Percentiles rank a stretch among this genome's conserved stretches.
Conservation (phyloP, 2,113 vertebrate species). For the Epinephelus moara region DNA sequence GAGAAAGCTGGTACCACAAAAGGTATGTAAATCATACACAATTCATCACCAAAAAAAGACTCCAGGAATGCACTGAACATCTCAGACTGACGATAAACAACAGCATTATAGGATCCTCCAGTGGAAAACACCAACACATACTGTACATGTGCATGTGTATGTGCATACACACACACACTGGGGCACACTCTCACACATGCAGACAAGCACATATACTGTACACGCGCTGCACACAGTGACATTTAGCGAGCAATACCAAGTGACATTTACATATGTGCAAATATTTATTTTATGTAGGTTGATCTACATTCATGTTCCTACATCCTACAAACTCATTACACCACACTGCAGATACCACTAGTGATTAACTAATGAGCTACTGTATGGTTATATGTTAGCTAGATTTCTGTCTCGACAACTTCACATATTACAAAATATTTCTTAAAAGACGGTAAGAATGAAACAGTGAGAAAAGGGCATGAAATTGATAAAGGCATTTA, state of each 20-base stretch:
- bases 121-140: not conserved
- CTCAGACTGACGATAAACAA: conserved; percentile 17
- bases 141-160: not conserved
- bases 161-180: not conserved
- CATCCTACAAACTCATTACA: not conserved
- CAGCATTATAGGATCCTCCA: not conserved
- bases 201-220: not conserved
- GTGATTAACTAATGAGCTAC: not conserved
- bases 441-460: not conserved
- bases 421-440: not conserved
- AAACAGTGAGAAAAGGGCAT: not conserved
- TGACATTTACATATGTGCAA: conserved; percentile 53
- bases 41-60: conserved; percentile 21
- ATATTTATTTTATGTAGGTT: conserved; percentile 26
- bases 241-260: conserved; percentile 25
- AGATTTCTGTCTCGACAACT: not conserved
- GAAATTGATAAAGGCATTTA: not conserved
- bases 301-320: conserved; percentile 7
- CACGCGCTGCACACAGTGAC: conserved; percentile 20
- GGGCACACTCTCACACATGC: not conserved
- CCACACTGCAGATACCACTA: not conserved
- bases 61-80: conserved; percentile 18
- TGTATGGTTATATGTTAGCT: not conserved
- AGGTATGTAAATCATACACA: conserved; percentile 27
- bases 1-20: conserved; percentile 25